A percentile compares a stretch with the other conserved stretches of the same genome.
Conservation (phyloP, 2,113 vertebrate species). For the Silurus glanis region DNA sequence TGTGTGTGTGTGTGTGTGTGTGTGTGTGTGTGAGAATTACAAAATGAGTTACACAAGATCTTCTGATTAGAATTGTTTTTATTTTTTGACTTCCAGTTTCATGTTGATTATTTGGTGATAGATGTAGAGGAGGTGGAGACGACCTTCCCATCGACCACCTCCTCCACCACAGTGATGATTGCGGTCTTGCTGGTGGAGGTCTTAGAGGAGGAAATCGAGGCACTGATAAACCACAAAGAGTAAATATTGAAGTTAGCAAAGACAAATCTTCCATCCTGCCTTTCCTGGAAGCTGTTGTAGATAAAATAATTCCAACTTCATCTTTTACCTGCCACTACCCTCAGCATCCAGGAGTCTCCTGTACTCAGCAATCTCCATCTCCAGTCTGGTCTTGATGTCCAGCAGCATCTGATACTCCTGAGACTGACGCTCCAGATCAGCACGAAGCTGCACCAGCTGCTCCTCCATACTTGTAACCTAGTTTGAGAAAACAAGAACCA, state of each 20-base stretch:
- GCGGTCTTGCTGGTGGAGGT: background rate
- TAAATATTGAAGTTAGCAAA: background rate
- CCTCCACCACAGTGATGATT: conserved; percentile 64
- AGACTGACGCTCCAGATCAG: conserved; percentile 79
- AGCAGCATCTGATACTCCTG: conserved; percentile 85
- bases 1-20: background rate
- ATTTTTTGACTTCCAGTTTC: background rate
- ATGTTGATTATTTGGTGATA: background rate
- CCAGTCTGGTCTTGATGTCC: conserved; percentile 86
- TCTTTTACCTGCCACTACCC: conserved; percentile 64
- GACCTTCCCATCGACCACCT: conserved; percentile 61
- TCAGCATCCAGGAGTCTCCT: conserved; percentile 85
- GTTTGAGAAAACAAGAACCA: background rate
- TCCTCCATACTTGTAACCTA: conserved; percentile 77
- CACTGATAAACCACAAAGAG: background rate
- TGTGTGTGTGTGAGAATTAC: background rate
- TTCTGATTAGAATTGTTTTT: background rate
- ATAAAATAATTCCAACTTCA: background rate
- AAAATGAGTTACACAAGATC: background rate
- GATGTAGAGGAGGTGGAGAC: conserved; percentile 50
- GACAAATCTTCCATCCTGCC: background rate
- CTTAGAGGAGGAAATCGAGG: background rate
- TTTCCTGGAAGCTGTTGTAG: background rate
- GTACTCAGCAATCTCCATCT: conserved; percentile 90
- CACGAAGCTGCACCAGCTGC: conserved; percentile 75